Percentiles rank a stretch among this genome's conserved stretches.
Conservation (phyloP, 2,888 invertebrate species). For the Melanostoma mellinum region DNA sequence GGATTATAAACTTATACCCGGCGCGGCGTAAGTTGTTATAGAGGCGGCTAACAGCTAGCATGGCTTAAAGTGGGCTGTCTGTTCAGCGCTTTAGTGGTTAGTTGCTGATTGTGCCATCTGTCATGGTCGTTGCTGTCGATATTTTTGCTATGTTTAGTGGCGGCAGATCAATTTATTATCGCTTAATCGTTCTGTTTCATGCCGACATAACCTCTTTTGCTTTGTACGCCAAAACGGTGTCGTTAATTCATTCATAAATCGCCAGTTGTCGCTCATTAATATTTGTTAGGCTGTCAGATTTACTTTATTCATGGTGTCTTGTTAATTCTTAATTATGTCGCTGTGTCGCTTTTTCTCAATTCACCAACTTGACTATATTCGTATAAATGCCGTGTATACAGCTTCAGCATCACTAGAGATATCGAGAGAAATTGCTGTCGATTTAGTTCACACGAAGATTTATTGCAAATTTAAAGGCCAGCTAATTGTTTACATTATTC, state of each 20-base stretch:
- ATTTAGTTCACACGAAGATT: slow-evolving; percentile 66
- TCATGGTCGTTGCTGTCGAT: slow-evolving; percentile 41
- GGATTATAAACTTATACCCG: slow-evolving; percentile 14
- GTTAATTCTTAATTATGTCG: slow-evolving; percentile 73
- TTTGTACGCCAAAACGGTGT: slow-evolving; percentile 31
- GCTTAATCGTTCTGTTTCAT: slow-evolving; percentile 20
- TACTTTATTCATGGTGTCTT: slow-evolving; percentile 73
- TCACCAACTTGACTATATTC: slow-evolving; percentile 33
- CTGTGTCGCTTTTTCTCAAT: slow-evolving; percentile 56
- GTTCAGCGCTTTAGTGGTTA: background rate
- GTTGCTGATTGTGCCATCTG: slow-evolving; percentile 39
- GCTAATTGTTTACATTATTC: slow-evolving; percentile 71
- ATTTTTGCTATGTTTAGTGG: slow-evolving; percentile 39
- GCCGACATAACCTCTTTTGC: background rate
- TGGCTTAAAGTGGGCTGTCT: slow-evolving; percentile 5
- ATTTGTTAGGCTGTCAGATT: slow-evolving; percentile 70
- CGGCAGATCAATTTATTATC: slow-evolving; percentile 56
- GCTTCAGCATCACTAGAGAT: background rate
- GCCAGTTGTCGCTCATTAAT: slow-evolving; percentile 69
- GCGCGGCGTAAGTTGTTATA: slow-evolving; percentile 2
- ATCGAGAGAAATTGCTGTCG: slow-evolving; percentile 48
- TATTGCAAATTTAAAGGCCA: slow-evolving; percentile 67
- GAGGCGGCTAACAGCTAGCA: background rate
- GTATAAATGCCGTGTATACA: background rate
- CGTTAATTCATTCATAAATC: slow-evolving; percentile 68